Base-by-base conservation (phyloP, 2,797 vertebrate species). In the Eptatretus atami region DNA sequence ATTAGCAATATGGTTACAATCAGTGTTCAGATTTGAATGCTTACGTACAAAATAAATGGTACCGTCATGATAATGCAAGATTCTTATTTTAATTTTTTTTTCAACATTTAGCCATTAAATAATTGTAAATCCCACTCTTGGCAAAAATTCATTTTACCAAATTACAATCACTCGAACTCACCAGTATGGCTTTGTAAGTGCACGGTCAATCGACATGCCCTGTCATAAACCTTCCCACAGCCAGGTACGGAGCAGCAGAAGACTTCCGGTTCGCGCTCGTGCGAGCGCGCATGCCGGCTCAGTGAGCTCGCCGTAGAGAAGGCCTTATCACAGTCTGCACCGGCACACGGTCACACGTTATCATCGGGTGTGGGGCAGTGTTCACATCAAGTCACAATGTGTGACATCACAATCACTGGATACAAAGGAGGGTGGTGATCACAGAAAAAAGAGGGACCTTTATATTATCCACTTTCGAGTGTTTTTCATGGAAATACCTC, bases 261-360 rank as follows among this genome's bases (percentile, higher is more conserved):
- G 66, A 88, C 81, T 63, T 88, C 86, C 1, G 82, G 84, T 71
- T 94, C 87, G 70, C 82, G 77, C 71, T 83, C 92, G 73, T 98
- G 92, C 13, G 87, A 85, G 65, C 92, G 82, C 68, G 90, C 92
- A 69, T 98, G 92, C 65, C 88, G 95, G 71, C 86, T 93, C 9
- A 95, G 77, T 1, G 90, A 87, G 63, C 87, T 98, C 77, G 93
- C 86, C 65, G 92, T 98, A 72, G 94, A 88, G 72, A 98, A 98
- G 0, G 82, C 86, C 73, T 94, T 88, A 70, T 95, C 87, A 55
- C 92, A 98, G 66, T 86, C 92, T 98, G 66, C 31, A 53, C 53
- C 57, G 3, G 4, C 31, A 44, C 31, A 15, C 9, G 55, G 15
- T 60, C 6, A 60, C 55, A 24, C 55, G n/a, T n/a, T 12, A 61